phyloP scores from a whole-genome alignment of 2,888 invertebrate genomes.

The Balanococcus diminutus region DNA sequence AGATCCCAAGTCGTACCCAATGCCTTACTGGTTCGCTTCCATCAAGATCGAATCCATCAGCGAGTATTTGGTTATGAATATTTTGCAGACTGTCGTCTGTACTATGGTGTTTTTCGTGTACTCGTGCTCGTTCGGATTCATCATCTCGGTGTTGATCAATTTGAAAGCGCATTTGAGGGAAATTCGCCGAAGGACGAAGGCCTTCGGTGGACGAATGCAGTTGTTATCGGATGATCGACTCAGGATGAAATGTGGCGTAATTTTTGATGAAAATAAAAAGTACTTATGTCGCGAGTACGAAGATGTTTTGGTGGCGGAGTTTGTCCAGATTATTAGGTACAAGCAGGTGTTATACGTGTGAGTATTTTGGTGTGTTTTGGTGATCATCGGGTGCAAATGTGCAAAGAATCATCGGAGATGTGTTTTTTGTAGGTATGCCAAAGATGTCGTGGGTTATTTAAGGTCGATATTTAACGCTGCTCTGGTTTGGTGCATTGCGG shows the following conservation, averaged over 20 bases:
- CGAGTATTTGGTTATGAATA: neutral
- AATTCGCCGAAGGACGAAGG: neutral
- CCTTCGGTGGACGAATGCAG: neutral
- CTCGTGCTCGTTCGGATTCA: neutral
- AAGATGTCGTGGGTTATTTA: neutral
- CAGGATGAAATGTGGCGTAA: neutral
- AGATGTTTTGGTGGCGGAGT: neutral
- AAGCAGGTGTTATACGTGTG: neutral
- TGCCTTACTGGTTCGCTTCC: slow-evolving; percentile 38
- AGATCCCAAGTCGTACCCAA: slow-evolving; percentile 33
- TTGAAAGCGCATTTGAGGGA: neutral
- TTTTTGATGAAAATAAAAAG: too few species aligned
- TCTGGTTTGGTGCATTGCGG: slow-evolving; percentile 23
- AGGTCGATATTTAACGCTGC: slow-evolving; percentile 10
- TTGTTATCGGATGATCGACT: neutral
- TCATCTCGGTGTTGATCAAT: slow-evolving; percentile 13
- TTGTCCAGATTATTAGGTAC: neutral
- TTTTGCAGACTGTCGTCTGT: neutral
- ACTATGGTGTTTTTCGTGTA: slow-evolving; percentile 13
- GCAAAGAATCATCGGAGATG: too few species aligned
- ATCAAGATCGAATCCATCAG: neutral
- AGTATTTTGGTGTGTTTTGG: too few species aligned
- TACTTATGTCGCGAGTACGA: neutral
- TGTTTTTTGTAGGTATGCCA: slow-evolving; percentile 1
- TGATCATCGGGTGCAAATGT: too few species aligned